Evolutionary conservation across 2,888 invertebrate species (phyloP).

Genomic region (Acrobeloides nanus): DNA sequence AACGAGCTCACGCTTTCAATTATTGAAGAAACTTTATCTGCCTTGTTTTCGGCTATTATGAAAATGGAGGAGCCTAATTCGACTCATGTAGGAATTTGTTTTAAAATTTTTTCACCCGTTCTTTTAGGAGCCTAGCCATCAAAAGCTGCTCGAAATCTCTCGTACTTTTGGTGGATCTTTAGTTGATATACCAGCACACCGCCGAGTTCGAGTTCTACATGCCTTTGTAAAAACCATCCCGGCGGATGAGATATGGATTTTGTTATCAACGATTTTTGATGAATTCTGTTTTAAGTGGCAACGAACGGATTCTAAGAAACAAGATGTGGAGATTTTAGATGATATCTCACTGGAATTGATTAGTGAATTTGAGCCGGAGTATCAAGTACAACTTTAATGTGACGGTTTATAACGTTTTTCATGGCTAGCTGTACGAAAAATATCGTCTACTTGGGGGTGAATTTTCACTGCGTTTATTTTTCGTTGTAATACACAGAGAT

Average conservation of each 20-base stretch:
- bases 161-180: conserved; percentile 84
- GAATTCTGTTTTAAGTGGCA: conserved; percentile 54
- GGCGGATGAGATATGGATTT: conserved; percentile 56
- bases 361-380: conserved; percentile 27
- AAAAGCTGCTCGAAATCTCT: conserved; percentile 60
- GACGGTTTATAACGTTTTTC: no score
- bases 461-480: no score
- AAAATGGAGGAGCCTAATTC: conserved; percentile 5
- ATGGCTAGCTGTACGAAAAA: no score
- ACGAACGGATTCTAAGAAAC: conserved; percentile 23
- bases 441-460: no score
- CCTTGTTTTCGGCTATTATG: conserved; percentile 39
- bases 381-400: conserved; percentile 31
- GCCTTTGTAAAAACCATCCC: conserved; percentile 35
- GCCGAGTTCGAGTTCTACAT: conserved; percentile 61
- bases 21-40: conserved; percentile 40
- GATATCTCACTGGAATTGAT: conserved; percentile 40
- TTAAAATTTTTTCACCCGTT: conserved; percentile 2
- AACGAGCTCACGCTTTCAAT: conserved; percentile 45
- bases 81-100: background rate
- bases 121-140: conserved; percentile 2
- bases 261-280: conserved; percentile 57
- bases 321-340: conserved; percentile 40
- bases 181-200: conserved; percentile 84
- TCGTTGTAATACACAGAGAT: no score